Conservation (phyloP, 92 coral and sea anemone species). For the Pocillopora meandrina region DNA sequence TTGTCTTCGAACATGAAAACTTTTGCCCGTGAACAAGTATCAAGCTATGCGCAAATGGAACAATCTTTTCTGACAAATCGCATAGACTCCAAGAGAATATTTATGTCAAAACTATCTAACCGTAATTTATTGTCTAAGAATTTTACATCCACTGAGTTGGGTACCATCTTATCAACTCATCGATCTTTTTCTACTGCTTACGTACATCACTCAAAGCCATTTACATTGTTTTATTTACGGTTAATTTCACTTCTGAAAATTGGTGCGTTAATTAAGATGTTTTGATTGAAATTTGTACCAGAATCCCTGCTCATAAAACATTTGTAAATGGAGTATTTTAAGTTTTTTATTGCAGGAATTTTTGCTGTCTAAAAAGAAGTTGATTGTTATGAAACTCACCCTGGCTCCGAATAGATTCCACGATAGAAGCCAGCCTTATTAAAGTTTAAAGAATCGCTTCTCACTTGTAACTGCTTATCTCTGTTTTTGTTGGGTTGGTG, state of each 20-base stretch:
- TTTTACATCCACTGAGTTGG: not conserved
- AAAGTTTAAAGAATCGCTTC: conserved; percentile 26
- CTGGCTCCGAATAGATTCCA: not conserved
- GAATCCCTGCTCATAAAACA: not conserved
- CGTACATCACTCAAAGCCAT: not conserved
- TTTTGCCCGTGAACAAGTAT: not conserved
- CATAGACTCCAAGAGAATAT: not conserved
- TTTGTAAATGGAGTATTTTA: conserved; percentile 2
- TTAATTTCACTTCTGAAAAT: not conserved
- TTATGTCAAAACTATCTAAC: not conserved
- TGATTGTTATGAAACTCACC: not conserved
- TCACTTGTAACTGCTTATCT: conserved; percentile 13
- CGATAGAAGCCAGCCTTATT: conserved; percentile 11
- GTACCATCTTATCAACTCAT: not conserved
- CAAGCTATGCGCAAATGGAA: not conserved
- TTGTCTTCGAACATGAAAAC: not conserved
- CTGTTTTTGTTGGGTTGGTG: conserved; percentile 3
- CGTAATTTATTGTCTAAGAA: not conserved
- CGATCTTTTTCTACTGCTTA: not conserved
- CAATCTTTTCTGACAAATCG: not conserved
- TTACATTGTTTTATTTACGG: conserved; percentile 4
- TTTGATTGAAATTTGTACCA: conserved; percentile 17
- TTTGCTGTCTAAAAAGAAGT: not conserved
- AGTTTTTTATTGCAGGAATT: not conserved
- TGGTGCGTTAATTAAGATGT: conserved; percentile 18